phyloP scores from a whole-genome alignment of 1,140 invertebrate genomes.

The Aculops lycopersici region DNA sequence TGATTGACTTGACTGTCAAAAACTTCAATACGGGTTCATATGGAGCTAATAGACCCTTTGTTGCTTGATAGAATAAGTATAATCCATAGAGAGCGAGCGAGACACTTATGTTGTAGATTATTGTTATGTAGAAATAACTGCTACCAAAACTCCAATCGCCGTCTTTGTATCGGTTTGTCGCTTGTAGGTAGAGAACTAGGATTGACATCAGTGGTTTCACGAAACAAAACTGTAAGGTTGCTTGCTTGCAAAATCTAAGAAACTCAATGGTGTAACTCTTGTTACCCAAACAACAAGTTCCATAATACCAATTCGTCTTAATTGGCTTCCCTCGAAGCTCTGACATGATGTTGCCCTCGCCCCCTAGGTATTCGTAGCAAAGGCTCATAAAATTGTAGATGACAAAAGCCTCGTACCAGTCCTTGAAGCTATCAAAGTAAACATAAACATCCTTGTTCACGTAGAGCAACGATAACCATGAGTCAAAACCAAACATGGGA shows the following conservation, averaged over 20 bases:
- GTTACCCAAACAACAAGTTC: conserved; percentile 78
- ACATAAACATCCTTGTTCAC: conserved; percentile 91
- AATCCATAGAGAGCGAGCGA: conserved; percentile 81
- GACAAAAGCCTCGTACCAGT: conserved; percentile 99
- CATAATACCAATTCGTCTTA: conserved; percentile 65
- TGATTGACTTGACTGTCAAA: conserved; percentile 93
- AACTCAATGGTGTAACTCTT: conserved; percentile 96
- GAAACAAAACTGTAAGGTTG: conserved; percentile 90
- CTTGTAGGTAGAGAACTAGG: conserved; percentile 78
- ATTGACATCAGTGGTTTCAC: conserved; percentile 94
- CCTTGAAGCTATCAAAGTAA: conserved; percentile 91
- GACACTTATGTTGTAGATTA: conserved; percentile 94
- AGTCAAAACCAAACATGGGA: conserved; percentile 90
- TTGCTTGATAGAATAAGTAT: conserved; percentile 92
- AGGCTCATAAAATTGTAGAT: conserved; percentile 97
- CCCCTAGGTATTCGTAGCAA: conserved; percentile 86
- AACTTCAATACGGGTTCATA: conserved; percentile 97
- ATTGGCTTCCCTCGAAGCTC: conserved; percentile 93
- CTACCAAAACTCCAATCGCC: conserved; percentile 75
- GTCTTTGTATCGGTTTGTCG: conserved; percentile 49
- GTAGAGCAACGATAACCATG: conserved; percentile 87
- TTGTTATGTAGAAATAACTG: conserved; percentile 89
- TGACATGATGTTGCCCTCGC: conserved; percentile 44
- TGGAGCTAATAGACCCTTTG: conserved; percentile 67
- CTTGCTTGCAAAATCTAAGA: conserved; percentile 80